Conservation (phyloP, 2,113 vertebrate species). For the Corvus hawaiiensis region DNA sequence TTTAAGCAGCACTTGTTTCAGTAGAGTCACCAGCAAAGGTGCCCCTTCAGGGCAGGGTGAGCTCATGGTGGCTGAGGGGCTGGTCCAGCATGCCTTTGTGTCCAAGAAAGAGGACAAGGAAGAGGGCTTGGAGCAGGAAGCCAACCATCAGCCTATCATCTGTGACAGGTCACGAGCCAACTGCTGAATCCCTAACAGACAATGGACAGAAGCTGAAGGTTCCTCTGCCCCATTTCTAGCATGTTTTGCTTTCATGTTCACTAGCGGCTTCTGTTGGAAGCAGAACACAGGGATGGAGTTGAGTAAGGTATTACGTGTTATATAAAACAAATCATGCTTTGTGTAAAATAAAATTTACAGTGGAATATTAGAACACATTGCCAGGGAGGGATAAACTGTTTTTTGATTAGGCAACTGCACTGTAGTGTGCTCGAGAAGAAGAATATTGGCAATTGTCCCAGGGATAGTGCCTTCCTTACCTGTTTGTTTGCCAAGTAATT, state of each 20-base stretch:
- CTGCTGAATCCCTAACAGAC: background rate
- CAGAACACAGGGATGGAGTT: background rate
- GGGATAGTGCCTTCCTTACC: background rate
- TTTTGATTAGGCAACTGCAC: background rate
- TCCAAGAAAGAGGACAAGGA: background rate
- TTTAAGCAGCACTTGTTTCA: background rate
- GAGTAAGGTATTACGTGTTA: rapidly evolving
- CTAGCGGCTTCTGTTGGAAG: background rate
- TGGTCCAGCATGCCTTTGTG: background rate
- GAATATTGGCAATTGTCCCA: background rate
- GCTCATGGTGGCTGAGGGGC: background rate
- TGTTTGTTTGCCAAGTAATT: background rate
- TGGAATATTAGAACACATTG: background rate
- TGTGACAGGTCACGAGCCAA: background rate
- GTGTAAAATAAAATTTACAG: background rate
- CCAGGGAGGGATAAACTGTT: background rate
- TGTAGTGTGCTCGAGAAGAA: rapidly evolving
- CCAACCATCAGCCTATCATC: background rate
- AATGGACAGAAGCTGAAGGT: background rate
- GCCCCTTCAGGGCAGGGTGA: background rate
- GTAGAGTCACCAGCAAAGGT: background rate
- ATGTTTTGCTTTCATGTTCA: background rate
- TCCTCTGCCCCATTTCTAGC: background rate
- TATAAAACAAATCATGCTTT: background rate
- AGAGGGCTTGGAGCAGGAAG: background rate